phyloP scores from a whole-genome alignment of 2,888 invertebrate genomes.

The Pardosa pseudoannulata region DNA sequence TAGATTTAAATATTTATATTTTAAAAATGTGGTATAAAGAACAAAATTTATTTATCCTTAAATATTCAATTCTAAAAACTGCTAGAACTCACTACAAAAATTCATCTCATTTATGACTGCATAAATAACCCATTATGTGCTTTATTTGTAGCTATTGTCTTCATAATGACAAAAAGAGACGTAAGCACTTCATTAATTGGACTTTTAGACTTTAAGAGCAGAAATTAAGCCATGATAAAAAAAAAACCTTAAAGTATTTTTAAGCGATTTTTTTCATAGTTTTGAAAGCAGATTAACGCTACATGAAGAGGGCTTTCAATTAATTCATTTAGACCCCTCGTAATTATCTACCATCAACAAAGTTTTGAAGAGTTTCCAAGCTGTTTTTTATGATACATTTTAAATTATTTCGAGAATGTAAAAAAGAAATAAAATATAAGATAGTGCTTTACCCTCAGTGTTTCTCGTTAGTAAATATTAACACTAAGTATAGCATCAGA shows the following conservation, averaged over 20 bases:
- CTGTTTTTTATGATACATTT: background rate
- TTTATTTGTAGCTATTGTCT: background rate
- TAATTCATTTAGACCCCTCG: background rate
- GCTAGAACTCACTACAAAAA: too few relatives aligned
- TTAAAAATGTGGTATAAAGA: too few relatives aligned
- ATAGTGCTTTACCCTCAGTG: too few relatives aligned
- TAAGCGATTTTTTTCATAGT: background rate
- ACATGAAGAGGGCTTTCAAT: background rate
- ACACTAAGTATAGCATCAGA: too few relatives aligned
- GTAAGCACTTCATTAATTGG: background rate
- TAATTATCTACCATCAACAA: background rate
- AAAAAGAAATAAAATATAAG: too few relatives aligned
- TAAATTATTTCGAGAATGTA: too few relatives aligned
- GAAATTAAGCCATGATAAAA: background rate
- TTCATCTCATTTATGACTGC: too few relatives aligned
- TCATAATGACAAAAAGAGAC: background rate
- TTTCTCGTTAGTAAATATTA: too few relatives aligned
- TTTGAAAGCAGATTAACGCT: background rate
- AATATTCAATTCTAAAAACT: too few relatives aligned
- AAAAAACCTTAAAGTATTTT: background rate
- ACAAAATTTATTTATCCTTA: too few relatives aligned
- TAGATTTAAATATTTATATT: too few relatives aligned
- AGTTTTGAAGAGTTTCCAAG: background rate
- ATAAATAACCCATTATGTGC: background rate
- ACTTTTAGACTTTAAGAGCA: slow-evolving; percentile 3